Base-by-base conservation (phyloP, 1,140 invertebrate genomes). In the Trachelipus rathkii region DNA sequence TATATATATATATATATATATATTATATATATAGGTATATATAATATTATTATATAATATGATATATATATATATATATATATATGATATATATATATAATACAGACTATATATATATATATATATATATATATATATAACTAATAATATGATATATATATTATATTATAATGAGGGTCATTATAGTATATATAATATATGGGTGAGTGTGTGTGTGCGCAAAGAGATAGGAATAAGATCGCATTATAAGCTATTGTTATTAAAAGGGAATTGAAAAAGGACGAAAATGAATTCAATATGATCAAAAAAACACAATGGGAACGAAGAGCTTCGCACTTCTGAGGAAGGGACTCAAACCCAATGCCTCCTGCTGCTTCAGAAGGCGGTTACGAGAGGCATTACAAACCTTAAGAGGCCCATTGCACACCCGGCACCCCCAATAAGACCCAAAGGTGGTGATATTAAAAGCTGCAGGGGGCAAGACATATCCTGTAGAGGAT, bases 381-480 rank as follows among this genome's bases (percentile, higher is more conserved):
- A 33, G 50, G 50, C 50, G 50, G 50, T 60, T 60, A 60, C 11
- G 50, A 60, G 50, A 60, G 33, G 50, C 50, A 60, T 60, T 60
- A 60, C 50, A 60, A 19, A 19, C 50, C 50, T 13, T 60, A 15
- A 15, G 50, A 60, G 50, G 50, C 50, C 33, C 50, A 60, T 60
- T 60, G 50, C 50, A 60, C 50, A 60, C 50, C 50, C 50, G 50
- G 50, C 50, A 19, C 50, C 50, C 33, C 50, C 50, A 60, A 60
- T 19, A 60, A n/a, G 50, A 60, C 50, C 50, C 1, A 60, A 60
- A 60, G 50, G 50, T 60, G 50, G 50, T 19, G 50, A 60, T 60
- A 60, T 60, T 60, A 60, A 60, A 60, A 19, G 11, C 50, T 19
- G 50, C 50, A 60, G 50, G 50, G 19, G 50, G 50, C 50, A 19